Evolutionary conservation across 2,888 invertebrate species (phyloP), one percentile per base, ranked within the genome.

Genomic region (Axea sp.): DNA sequence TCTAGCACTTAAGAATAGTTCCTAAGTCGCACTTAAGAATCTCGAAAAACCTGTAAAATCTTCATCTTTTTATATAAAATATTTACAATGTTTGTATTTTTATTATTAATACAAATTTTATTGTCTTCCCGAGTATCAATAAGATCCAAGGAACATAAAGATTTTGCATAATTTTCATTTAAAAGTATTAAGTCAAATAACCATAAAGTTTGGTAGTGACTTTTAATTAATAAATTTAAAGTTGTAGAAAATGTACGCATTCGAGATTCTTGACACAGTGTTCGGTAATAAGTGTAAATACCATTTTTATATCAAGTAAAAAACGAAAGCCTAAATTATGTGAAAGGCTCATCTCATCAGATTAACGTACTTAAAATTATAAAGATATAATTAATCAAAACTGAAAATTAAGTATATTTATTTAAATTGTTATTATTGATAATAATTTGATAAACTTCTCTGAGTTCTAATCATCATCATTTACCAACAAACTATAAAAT

Each of bases 1-100:
- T 83, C 78, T 78, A 81, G 80, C 60, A 67, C 53, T 69, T 84
- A 84, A 84, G 83, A 68, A 84, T 85, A 84, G 85, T 84, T 84
- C 84, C 83, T 85, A 85, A 78, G 78, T 77, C 76, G 73, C 76
- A 72, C 73, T 60, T 77, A 73, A 77, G 78, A 74, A 76, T 77
- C 80, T 76, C 73, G 79, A 55, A 60, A 12, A 51, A 24, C 22
- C 5, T 30, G 17, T 3, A 2, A 2, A 41, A 41, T 12, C 22
- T n/a, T 11, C 11, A 19, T 35, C 7, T 24, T 28, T 22, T 33
- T 35, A 11, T 24, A 43, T 43, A 14, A 15, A 6, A 6, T 24
- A 24, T 24, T 24, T 24, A 7, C 24, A 24, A 24, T 24, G 7
- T 24, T 24, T 19, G 17, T 47, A 30, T 30, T 47, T 7, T 7